These are phyloP conservation scores for Cossypha dichroa DNA, from an alignment of 2,797 vertebrate species.

Conservation along the genomic window DNA sequence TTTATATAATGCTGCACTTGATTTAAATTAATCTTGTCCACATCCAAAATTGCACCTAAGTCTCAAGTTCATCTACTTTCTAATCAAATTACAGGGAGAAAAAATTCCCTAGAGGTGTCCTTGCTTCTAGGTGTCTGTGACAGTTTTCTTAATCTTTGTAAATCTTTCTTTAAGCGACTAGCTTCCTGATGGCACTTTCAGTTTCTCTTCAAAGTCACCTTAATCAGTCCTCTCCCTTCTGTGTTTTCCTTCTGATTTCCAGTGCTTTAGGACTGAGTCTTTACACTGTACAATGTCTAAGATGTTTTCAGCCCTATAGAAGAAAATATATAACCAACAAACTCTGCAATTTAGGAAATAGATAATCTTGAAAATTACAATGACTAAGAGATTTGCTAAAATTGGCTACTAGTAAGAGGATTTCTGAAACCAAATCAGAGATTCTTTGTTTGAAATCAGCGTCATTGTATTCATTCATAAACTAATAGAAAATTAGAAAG, in stretches of 20 bases:
- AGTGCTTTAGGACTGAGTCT: not conserved
- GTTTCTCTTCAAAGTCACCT: conserved; percentile 8
- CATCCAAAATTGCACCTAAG: not conserved
- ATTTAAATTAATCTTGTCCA: not conserved
- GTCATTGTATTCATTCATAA: not conserved
- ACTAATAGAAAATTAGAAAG: not conserved
- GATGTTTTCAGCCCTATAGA: not conserved
- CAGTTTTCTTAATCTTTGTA: not conserved
- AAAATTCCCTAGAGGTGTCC: not conserved
- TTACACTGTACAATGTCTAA: not conserved
- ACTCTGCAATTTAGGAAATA: not conserved
- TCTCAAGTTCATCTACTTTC: not conserved
- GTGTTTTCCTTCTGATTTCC: not conserved
- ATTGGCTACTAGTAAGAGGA: not conserved
- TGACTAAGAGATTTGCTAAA: not conserved
- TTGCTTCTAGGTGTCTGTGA: not conserved
- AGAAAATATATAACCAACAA: not conserved
- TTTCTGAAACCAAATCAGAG: not conserved
- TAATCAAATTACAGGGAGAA: not conserved
- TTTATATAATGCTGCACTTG: not conserved
- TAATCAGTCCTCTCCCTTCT: not conserved
- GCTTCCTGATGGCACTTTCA: not conserved
- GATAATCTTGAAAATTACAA: not conserved
- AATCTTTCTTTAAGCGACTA: not conserved
- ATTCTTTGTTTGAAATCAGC: not conserved